A percentile compares a stretch with the other conserved stretches of the same genome.
Conservation (phyloP, 1,140 invertebrate genomes). For the Tetragonula clypearis region DNA sequence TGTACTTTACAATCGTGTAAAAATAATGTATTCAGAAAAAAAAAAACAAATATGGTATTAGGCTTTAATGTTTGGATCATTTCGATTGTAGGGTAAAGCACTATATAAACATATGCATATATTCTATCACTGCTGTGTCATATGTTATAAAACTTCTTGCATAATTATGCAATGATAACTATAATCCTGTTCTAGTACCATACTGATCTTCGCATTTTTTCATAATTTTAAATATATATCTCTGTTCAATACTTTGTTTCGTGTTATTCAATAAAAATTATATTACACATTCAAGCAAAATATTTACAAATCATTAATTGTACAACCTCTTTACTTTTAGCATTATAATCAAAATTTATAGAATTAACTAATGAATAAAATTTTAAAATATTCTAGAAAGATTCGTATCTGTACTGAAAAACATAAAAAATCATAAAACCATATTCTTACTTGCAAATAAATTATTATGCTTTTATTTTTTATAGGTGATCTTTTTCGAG, state of each 20-base stretch:
- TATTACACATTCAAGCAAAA: slow-evolving; percentile 50
- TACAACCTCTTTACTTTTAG: slow-evolving; percentile 39
- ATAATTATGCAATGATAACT: slow-evolving; percentile 54
- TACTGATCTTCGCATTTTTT: slow-evolving; percentile 55
- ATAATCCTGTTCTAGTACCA: slow-evolving; percentile 50
- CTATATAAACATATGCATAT: slow-evolving; percentile 58
- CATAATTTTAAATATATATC: slow-evolving; percentile 58
- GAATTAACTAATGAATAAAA: slow-evolving; percentile 14
- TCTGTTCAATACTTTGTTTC: slow-evolving; percentile 56
- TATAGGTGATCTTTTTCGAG: not conserved
- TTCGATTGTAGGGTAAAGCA: slow-evolving; percentile 65
- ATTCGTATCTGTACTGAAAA: slow-evolving; percentile 34
- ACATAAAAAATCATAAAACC: not conserved
- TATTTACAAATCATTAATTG: slow-evolving; percentile 42
- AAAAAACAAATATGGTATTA: slow-evolving; percentile 34
- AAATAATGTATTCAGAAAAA: slow-evolving; percentile 20
- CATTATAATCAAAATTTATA: slow-evolving; percentile 35
- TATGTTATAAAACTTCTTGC: slow-evolving; percentile 61
- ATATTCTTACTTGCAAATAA: slow-evolving; percentile 28
- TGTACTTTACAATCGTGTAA: slow-evolving; percentile 45
- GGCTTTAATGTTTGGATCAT: slow-evolving; percentile 64
- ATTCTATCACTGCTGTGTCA: slow-evolving; percentile 62
- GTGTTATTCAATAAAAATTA: slow-evolving; percentile 58
- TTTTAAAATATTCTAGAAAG: slow-evolving; percentile 13
- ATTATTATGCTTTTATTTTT: not conserved